Evolutionary conservation across 2,797 vertebrate species (phyloP).

Genomic region (Merluccius polli): DNA sequence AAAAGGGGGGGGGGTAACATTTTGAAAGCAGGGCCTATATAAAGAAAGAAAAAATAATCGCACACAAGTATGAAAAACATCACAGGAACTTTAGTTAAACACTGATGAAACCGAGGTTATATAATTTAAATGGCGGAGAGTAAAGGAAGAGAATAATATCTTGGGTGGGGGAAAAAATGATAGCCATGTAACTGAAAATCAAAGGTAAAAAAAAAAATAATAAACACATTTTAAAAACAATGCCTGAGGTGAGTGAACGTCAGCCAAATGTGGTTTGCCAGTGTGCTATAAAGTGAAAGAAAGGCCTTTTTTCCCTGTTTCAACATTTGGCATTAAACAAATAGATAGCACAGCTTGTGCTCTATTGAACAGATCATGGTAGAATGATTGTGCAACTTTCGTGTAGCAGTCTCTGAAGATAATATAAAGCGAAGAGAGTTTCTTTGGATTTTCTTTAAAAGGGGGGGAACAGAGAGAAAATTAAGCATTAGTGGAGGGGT

Average conservation of each 20-base stretch:
- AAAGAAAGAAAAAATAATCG: constrained; percentile 58
- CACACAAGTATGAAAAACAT: constrained; percentile 73
- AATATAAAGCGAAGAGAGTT: background rate
- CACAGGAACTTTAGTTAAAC: constrained; percentile 78
- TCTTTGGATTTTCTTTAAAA: background rate
- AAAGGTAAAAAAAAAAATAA: constrained; percentile 31
- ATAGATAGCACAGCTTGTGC: constrained; percentile 11
- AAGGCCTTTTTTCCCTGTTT: constrained; percentile 17
- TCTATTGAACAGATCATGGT: background rate
- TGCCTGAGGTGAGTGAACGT: constrained; percentile 83
- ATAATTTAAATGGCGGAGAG: constrained; percentile 76
- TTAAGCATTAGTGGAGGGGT: background rate
- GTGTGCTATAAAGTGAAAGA: constrained; percentile 30
- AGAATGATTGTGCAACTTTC: background rate
- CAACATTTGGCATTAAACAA: constrained; percentile 40
- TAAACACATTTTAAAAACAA: constrained; percentile 54
- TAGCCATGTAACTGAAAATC: constrained; percentile 1
- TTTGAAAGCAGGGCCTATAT: constrained; percentile 78
- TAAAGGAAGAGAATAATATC: constrained; percentile 63
- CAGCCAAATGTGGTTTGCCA: constrained; percentile 75
- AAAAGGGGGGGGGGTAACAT: constrained; percentile 34
- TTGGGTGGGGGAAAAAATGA: constrained; percentile 24
- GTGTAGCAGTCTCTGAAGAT: background rate
- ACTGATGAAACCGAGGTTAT: constrained; percentile 75
- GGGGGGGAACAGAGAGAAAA: background rate